phyloP scores from a whole-genome alignment of 2,888 invertebrate genomes.

The Tubulanus polymorphus region DNA sequence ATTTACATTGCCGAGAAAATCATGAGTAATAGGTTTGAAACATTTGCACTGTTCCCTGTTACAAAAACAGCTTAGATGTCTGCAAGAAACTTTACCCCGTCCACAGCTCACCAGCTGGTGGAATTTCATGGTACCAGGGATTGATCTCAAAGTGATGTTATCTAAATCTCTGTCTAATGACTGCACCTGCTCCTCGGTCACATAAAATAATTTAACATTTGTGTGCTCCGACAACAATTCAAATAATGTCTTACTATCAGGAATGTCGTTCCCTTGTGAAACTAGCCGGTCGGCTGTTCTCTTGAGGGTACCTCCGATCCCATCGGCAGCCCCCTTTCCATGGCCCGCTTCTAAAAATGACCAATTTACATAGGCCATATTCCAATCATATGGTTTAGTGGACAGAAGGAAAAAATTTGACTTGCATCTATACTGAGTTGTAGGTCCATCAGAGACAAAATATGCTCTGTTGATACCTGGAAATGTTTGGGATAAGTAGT shows the following conservation, averaged over 20 bases:
- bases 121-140: not conserved
- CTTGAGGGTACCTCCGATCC: slow-evolving; percentile 32
- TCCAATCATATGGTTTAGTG: not conserved
- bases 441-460: slow-evolving; percentile 37
- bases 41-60: too few relatives aligned
- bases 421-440: slow-evolving; percentile 45
- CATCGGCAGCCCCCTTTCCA: slow-evolving; percentile 40
- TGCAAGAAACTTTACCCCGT: not conserved
- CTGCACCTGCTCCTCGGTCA: not conserved
- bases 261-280: not conserved
- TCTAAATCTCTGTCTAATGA: not conserved
- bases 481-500: not conserved
- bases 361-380: slow-evolving; percentile 22
- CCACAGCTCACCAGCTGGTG: not conserved
- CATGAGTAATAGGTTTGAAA: too few relatives aligned
- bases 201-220: not conserved
- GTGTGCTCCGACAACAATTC: not conserved
- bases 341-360: slow-evolving; percentile 42
- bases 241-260: not conserved
- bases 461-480: slow-evolving; percentile 4
- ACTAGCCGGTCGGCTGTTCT: slow-evolving; percentile 18
- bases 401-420: slow-evolving; percentile 37
- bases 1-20: too few relatives aligned
- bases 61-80: not conserved
- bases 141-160: not conserved